Evolutionary conservation across 2,888 invertebrate species (phyloP).

Genomic region (Dione vanillae): DNA sequence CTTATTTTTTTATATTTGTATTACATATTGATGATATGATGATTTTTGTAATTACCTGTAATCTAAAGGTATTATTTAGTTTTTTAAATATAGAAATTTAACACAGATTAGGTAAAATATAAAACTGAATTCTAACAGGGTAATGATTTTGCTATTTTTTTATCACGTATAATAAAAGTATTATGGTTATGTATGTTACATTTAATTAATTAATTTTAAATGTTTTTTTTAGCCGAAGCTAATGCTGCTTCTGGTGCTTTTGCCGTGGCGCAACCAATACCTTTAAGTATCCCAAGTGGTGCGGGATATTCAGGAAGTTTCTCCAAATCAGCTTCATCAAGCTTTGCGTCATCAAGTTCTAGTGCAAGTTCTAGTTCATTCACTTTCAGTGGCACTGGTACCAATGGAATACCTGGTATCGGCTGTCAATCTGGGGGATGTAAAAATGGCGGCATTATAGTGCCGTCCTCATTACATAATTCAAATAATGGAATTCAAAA

Average conservation of each 20-base stretch:
- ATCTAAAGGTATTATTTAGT: too few species aligned
- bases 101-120: too few species aligned
- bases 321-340: slow-evolving; percentile 73
- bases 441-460: slow-evolving; percentile 47
- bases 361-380: slow-evolving; percentile 74
- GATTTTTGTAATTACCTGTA: too few species aligned
- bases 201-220: background rate
- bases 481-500: slow-evolving; percentile 44
- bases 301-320: slow-evolving; percentile 75
- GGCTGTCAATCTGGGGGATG: slow-evolving; percentile 49
- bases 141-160: too few species aligned
- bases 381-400: slow-evolving; percentile 61
- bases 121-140: too few species aligned
- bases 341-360: slow-evolving; percentile 73
- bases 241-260: slow-evolving; percentile 64
- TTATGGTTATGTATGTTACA: too few species aligned
- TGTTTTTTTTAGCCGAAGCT: slow-evolving; percentile 56
- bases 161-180: too few species aligned
- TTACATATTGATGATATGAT: too few species aligned
- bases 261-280: slow-evolving; percentile 55
- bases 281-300: slow-evolving; percentile 59
- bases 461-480: slow-evolving; percentile 36
- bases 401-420: slow-evolving; percentile 42
- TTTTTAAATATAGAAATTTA: too few species aligned
- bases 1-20: too few species aligned